A percentile compares a stretch with the other conserved stretches of the same genome.
Evolutionary conservation across 2,797 vertebrate species (phyloP).

Genomic region (Sebastes wilsoni): DNA sequence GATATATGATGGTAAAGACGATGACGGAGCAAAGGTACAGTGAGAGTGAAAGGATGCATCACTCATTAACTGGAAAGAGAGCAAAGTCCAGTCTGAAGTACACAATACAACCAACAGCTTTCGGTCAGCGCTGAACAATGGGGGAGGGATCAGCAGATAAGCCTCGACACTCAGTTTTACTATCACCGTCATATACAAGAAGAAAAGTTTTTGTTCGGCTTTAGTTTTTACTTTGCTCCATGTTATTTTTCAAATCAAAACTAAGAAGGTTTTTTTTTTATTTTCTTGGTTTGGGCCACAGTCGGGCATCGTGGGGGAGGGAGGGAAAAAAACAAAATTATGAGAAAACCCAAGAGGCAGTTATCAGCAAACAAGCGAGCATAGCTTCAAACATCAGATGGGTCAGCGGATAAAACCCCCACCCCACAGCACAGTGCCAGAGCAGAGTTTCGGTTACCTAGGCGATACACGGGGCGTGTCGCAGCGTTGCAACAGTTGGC

Average conservation of each 20-base stretch:
- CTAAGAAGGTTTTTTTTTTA: not conserved
- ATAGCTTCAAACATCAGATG: conserved; percentile 52
- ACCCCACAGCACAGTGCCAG: conserved; percentile 14
- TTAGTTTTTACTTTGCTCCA: not conserved
- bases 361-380: conserved; percentile 32
- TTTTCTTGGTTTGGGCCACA: not conserved
- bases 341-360: not conserved
- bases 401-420: conserved; percentile 58
- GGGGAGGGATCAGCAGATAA: not conserved
- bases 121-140: not conserved
- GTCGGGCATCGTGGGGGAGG: not conserved
- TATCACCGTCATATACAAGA: not conserved
- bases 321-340: not conserved
- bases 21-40: conserved; percentile 30
- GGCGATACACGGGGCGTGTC: conserved; percentile 67
- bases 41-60: conserved; percentile 40
- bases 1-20: not conserved
- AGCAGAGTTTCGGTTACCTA: conserved; percentile 61
- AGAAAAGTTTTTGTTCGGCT: not conserved
- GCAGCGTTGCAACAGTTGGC: conserved; percentile 67
- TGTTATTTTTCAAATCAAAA: not conserved
- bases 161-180: not conserved
- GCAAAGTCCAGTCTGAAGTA: conserved; percentile 63
- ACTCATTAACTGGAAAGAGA: conserved; percentile 73
- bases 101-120: not conserved